These are phyloP conservation scores for Meandrina meandrites DNA, from an alignment of 92 coral and sea anemone species.

Conservation along the genomic window DNA sequence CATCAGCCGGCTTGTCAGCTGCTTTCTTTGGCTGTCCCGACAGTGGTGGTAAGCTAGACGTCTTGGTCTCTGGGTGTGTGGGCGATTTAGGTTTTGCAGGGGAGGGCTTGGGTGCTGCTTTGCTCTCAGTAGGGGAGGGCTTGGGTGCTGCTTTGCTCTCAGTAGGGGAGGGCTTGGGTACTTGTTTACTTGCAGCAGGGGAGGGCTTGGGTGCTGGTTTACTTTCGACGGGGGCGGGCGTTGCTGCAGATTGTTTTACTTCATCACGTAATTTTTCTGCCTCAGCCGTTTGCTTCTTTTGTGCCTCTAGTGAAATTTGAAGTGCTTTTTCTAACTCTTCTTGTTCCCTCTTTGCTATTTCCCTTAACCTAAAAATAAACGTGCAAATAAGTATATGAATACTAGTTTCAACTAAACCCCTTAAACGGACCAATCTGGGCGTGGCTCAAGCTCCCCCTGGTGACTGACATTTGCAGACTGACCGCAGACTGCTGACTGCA, in stretches of 20 bases:
- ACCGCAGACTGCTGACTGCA: too few relatives aligned
- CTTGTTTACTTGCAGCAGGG: constrained; percentile 21
- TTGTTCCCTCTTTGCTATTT: constrained; percentile 80
- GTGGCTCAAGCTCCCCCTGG: too few relatives aligned
- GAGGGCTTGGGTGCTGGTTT: constrained; percentile 33
- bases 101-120: constrained; percentile 24
- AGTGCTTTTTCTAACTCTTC: constrained; percentile 82
- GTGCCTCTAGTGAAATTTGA: constrained; percentile 49
- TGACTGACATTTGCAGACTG: too few relatives aligned
- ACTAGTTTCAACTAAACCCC: not conserved
- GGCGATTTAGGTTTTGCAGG: constrained; percentile 40
- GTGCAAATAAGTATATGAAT: not conserved
- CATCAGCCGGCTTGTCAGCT: constrained; percentile 69
- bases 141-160: constrained; percentile 38
- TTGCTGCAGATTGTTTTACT: constrained; percentile 29
- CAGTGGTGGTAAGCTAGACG: constrained; percentile 29
- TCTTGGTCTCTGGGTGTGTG: constrained; percentile 3
- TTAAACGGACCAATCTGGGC: too few relatives aligned
- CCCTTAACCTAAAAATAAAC: constrained; percentile 57
- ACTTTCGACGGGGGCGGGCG: constrained; percentile 17
- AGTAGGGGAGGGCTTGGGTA: constrained; percentile 30
- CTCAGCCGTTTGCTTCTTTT: constrained; percentile 32
- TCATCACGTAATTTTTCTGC: constrained; percentile 41
- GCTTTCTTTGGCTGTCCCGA: constrained; percentile 38
- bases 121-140: constrained; percentile 3